These are phyloP conservation scores for Temnothorax nylanderi DNA, from an alignment of 1,140 invertebrate species.

Conservation along the genomic window DNA sequence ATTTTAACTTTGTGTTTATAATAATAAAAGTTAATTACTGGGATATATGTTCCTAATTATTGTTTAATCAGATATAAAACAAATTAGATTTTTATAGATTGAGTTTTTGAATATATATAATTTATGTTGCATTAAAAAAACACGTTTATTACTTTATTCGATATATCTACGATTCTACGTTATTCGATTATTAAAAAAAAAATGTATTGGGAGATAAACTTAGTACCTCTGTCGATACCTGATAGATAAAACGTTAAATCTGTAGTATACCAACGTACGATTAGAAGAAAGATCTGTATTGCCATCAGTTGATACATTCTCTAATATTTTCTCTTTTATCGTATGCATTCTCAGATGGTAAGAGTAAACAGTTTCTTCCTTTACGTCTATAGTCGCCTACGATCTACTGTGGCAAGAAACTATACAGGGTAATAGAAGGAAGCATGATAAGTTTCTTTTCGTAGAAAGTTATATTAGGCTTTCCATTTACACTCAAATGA, in stretches of 20 bases:
- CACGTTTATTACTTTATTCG: too few relatives aligned
- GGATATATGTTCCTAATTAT: background rate
- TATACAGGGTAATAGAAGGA: background rate
- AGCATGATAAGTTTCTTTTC: background rate
- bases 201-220: background rate
- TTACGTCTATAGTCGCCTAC: background rate
- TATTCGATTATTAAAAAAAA: background rate
- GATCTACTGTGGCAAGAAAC: background rate
- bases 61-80: background rate
- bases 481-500: too few relatives aligned
- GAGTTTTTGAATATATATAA: background rate
- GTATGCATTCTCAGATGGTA: slow-evolving; percentile 8
- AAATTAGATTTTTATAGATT: slow-evolving; percentile 2
- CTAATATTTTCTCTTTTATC: background rate
- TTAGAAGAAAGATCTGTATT: background rate
- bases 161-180: too few relatives aligned
- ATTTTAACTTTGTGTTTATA: too few relatives aligned
- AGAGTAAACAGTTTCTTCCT: slow-evolving; percentile 1
- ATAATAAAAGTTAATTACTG: too few relatives aligned
- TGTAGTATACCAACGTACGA: background rate
- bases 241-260: background rate
- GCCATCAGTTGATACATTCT: slow-evolving; percentile 25
- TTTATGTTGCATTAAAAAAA: background rate
- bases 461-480: background rate
- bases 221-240: background rate